Conservation (phyloP, 2,888 invertebrate genomes). For the Drosophila gaucha region DNA sequence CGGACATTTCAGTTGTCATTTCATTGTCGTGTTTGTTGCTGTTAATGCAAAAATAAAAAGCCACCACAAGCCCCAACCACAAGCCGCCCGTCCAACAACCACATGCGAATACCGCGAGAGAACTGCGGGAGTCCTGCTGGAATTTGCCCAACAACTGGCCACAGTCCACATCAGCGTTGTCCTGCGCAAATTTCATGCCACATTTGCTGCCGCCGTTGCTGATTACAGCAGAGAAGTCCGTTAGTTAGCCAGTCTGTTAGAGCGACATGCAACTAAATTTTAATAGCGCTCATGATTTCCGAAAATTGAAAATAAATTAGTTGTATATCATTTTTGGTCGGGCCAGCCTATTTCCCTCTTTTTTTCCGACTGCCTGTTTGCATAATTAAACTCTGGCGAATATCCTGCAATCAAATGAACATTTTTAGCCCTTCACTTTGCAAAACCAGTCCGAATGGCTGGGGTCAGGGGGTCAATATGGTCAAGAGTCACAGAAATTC, state of each 20-base stretch:
- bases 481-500: background rate
- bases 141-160: slow-evolving; percentile 43
- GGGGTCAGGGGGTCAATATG: background rate
- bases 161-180: slow-evolving; percentile 36
- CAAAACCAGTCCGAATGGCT: slow-evolving; percentile 5
- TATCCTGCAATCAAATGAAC: slow-evolving; percentile 74
- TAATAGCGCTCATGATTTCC: slow-evolving; percentile 78
- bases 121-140: slow-evolving; percentile 41
- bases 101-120: slow-evolving; percentile 50
- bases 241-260: slow-evolving; percentile 33
- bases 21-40: slow-evolving; percentile 80
- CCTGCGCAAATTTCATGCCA: slow-evolving; percentile 62
- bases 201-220: slow-evolving; percentile 48
- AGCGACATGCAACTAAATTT: slow-evolving; percentile 61
- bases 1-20: slow-evolving; percentile 85
- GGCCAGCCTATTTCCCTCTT: slow-evolving; percentile 10
- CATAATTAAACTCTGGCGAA: slow-evolving; percentile 70
- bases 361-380: slow-evolving; percentile 44
- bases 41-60: slow-evolving; percentile 80
- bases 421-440: slow-evolving; percentile 51
- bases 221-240: slow-evolving; percentile 42
- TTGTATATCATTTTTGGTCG: slow-evolving; percentile 73
- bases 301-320: slow-evolving; percentile 79
- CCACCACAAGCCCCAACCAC: slow-evolving; percentile 44
- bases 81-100: slow-evolving; percentile 30